A percentile compares a stretch with the other conserved stretches of the same genome.
phyloP scores from a whole-genome alignment of 2,888 invertebrate species.

The Atrina japonica region DNA sequence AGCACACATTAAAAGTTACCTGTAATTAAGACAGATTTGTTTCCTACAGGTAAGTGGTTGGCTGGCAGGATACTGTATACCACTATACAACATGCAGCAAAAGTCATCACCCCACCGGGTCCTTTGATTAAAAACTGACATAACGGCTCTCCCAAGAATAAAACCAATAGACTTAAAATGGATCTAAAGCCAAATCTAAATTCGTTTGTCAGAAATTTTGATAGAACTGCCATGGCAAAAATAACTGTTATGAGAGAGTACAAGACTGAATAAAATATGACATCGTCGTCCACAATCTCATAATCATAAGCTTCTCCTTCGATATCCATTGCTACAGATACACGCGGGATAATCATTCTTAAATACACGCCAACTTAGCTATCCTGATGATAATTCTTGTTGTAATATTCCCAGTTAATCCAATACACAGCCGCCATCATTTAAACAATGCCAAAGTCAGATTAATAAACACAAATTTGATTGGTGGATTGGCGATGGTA shows the following conservation, averaged over 20 bases:
- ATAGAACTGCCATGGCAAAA: slow-evolving; percentile 79
- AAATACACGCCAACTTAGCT: neutral
- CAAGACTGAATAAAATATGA: slow-evolving; percentile 76
- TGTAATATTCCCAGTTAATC: neutral
- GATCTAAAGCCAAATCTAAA: slow-evolving; percentile 78
- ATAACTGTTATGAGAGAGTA: slow-evolving; percentile 77
- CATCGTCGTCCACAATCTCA: slow-evolving; percentile 64
- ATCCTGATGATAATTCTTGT: neutral
- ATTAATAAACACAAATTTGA: slow-evolving; percentile 28
- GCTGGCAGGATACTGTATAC: slow-evolving; percentile 77
- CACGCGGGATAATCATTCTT: slow-evolving; percentile 1
- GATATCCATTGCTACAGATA: slow-evolving; percentile 52
- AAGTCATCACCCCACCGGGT: slow-evolving; percentile 74
- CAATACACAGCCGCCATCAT: slow-evolving; percentile 49
- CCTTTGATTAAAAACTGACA: slow-evolving; percentile 78
- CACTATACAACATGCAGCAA: slow-evolving; percentile 74
- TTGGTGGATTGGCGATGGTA: slow-evolving; percentile 32
- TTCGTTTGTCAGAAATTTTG: slow-evolving; percentile 79
- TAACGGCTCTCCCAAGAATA: slow-evolving; percentile 78
- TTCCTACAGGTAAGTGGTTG: slow-evolving; percentile 74
- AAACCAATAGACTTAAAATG: slow-evolving; percentile 72
- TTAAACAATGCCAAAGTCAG: slow-evolving; percentile 1
- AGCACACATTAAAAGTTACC: no score
- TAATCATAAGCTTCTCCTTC: slow-evolving; percentile 46
- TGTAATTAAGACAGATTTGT: slow-evolving; percentile 77